These are phyloP conservation scores for Ochlodes sylvanus DNA, from an alignment of 2,888 invertebrate species.

Conservation along the genomic window DNA sequence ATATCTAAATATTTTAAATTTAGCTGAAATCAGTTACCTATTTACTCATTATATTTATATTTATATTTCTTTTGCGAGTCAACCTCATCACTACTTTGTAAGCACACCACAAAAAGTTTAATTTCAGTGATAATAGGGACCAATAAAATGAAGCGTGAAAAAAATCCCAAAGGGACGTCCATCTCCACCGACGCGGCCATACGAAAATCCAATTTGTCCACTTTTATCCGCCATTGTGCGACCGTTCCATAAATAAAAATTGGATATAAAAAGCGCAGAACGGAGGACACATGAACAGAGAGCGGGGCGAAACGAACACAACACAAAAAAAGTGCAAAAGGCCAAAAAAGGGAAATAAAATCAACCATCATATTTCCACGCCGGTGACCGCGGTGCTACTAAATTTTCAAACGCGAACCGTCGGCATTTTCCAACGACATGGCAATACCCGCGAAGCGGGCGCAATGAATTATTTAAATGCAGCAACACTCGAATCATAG, in stretches of 20 bases:
- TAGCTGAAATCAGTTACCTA: too few species aligned
- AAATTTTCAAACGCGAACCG: slow-evolving; percentile 26
- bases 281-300: slow-evolving; percentile 8
- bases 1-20: too few species aligned
- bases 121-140: neutral
- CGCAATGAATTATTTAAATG: slow-evolving; percentile 38
- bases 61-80: too few species aligned
- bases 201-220: slow-evolving; percentile 32
- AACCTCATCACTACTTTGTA: neutral
- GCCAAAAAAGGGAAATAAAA: slow-evolving; percentile 15
- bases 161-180: neutral
- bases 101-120: neutral
- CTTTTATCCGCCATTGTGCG: slow-evolving; percentile 25
- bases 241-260: slow-evolving; percentile 28
- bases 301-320: neutral
- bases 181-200: neutral
- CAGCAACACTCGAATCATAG: slow-evolving; percentile 31
- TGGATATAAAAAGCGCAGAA: slow-evolving; percentile 33
- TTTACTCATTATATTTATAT: too few species aligned
- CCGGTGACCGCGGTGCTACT: slow-evolving; percentile 10
- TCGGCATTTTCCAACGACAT: slow-evolving; percentile 24
- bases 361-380: slow-evolving; percentile 27
- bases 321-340: slow-evolving; percentile 10
- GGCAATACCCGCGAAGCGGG: slow-evolving; percentile 22
- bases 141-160: slow-evolving; percentile 3